These are phyloP conservation scores for Ditylenchus dipsaci DNA, from an alignment of 1,140 invertebrate genomes.

Conservation along the genomic window DNA sequence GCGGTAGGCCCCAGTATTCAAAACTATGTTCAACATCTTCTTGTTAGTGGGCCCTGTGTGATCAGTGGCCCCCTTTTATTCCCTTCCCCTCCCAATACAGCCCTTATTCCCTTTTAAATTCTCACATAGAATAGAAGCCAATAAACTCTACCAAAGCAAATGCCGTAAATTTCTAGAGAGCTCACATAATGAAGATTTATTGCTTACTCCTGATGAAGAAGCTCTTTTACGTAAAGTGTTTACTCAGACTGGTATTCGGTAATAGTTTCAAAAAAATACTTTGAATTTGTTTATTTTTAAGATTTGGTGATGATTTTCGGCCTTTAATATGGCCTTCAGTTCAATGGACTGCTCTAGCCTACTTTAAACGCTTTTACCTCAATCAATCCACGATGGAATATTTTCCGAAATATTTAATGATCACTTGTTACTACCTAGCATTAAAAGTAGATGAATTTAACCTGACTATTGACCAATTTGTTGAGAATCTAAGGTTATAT, in stretches of 20 bases:
- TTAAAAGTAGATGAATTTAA: slow-evolving; percentile 99
- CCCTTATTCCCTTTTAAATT: too few species aligned
- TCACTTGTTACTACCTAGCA: slow-evolving; percentile 91
- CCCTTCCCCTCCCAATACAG: too few species aligned
- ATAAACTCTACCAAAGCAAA: too few species aligned
- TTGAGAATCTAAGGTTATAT: slow-evolving; percentile 75
- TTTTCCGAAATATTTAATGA: slow-evolving; percentile 93
- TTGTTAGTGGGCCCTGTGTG: too few species aligned
- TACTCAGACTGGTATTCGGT: slow-evolving; percentile 33
- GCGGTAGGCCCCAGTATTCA: too few species aligned
- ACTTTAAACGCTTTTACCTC: slow-evolving; percentile 94
- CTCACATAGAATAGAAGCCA: too few species aligned
- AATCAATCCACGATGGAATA: slow-evolving; percentile 94
- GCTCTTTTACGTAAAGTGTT: slow-evolving; percentile 43
- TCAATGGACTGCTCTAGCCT: slow-evolving; percentile 82
- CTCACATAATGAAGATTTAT: slow-evolving; percentile 19
- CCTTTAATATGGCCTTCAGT: slow-evolving; percentile 72
- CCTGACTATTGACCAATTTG: slow-evolving; percentile 91
- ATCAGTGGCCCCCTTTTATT: too few species aligned
- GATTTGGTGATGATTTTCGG: slow-evolving; percentile 82
- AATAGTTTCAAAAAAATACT: background rate
- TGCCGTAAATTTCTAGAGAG: slow-evolving; percentile 6
- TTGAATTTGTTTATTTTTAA: background rate
- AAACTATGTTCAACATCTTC: too few species aligned
- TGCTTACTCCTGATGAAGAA: slow-evolving; percentile 44